Conservation (phyloP, 2,113 vertebrate genomes). For the Dromiciops gliroides region DNA sequence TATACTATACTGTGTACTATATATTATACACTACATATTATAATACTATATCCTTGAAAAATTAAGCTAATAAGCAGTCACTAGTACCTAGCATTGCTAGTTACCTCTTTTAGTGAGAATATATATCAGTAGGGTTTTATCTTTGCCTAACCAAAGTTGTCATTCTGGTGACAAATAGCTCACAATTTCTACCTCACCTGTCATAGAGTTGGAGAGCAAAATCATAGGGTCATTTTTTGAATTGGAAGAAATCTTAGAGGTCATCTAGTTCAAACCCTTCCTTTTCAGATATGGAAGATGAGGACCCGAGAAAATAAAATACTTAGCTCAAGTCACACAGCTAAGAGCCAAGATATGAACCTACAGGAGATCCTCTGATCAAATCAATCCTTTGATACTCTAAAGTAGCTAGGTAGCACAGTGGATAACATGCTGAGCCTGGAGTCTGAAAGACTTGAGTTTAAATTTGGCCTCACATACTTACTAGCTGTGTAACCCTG, state of each 20-base stretch:
- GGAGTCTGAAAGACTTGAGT: not conserved
- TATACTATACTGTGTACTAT: not conserved
- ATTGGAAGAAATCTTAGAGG: no score
- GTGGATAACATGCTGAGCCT: not conserved
- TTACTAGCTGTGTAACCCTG: not conserved
- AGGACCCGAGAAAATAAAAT: not conserved
- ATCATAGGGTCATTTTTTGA: not conserved
- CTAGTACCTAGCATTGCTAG: not conserved
- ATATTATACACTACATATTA: not conserved
- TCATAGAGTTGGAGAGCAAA: not conserved
- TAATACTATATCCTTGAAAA: not conserved
- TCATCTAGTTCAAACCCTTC: not conserved
- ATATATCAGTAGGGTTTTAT: not conserved
- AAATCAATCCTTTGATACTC: not conserved
- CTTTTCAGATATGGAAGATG: not conserved
- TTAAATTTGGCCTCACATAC: not conserved
- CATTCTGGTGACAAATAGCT: not conserved
- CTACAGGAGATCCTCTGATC: not conserved
- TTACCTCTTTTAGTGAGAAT: not conserved
- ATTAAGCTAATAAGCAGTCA: not conserved
- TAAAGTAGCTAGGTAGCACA: not conserved
- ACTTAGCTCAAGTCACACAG: not conserved
- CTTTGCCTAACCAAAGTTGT: not conserved
- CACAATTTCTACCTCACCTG: not conserved
- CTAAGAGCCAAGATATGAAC: not conserved